These are phyloP conservation scores for Melanotaenia maccullochi DNA, from an alignment of 2,797 vertebrate genomes.

Conservation along the genomic window DNA sequence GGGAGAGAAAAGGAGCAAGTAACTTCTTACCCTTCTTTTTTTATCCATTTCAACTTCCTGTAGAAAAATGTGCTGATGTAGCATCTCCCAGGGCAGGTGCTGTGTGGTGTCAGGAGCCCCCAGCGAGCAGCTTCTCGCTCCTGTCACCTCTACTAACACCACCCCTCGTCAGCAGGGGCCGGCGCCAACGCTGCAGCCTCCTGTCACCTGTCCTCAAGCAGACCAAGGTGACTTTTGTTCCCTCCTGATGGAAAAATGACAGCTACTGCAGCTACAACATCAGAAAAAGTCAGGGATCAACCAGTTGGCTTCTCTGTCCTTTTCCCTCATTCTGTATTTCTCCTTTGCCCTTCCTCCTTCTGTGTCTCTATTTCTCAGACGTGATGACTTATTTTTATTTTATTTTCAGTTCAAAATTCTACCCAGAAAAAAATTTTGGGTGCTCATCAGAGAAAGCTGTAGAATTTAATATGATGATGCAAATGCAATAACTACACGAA, in stretches of 20 bases:
- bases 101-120: conserved; percentile 68
- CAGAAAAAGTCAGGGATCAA: conserved; percentile 57
- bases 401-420: conserved; percentile 4
- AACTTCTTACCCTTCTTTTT: conserved; percentile 57
- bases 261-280: conserved; percentile 68
- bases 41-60: conserved; percentile 62
- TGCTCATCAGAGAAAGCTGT: too few species aligned
- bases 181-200: conserved; percentile 58
- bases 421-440: background rate
- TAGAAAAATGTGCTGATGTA: conserved; percentile 76
- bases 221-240: conserved; percentile 84
- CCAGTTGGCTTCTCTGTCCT: conserved; percentile 54
- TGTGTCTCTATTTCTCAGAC: background rate
- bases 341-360: conserved; percentile 1
- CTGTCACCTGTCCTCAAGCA: conserved; percentile 80
- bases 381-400: conserved; percentile 4
- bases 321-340: conserved; percentile 31
- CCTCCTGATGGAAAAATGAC: conserved; percentile 80
- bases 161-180: conserved; percentile 74
- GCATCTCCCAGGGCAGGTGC: conserved; percentile 76
- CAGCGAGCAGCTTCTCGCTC: conserved; percentile 74
- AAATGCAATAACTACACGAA: background rate
- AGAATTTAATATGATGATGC: too few species aligned
- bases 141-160: conserved; percentile 82
- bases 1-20: conserved; percentile 45